Evolutionary conservation across 2,888 invertebrate species (phyloP), one percentile per base, ranked within the genome.

Genomic region (Omphaloscelis lunosa): DNA sequence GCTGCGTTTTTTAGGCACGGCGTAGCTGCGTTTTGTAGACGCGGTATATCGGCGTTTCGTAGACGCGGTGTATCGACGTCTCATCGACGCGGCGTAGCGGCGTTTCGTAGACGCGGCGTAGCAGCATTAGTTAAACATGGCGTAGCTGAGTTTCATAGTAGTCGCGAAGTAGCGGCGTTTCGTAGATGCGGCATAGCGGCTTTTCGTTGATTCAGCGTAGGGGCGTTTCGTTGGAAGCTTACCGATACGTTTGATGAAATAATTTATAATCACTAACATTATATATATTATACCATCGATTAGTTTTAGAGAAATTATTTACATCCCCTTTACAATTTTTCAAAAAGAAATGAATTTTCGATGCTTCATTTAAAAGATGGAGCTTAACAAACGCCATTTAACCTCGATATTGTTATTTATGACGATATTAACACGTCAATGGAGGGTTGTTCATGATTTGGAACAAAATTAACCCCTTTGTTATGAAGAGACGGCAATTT

Each of bases 401-500:
- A 81, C 85, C 84, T 80, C 86, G 86, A 86, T 89, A 86, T 85
- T 80, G 90, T 93, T 91, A 93, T 95, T 94, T 92, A 93, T 93
- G 89, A 93, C 91, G 79, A 91, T 93, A 95, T 96, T 95, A 95
- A 95, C 95, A 94, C 95, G 94, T 95, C 94, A 94, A 89, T 89
- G 81, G 87, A 91, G 93, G 93, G 92, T 92, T 90, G 82, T 88
- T 84, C 81, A 87, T 90, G 92, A 92, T 93, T 93, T 88, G 86
- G 88, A 89, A 87, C 90, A 80, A 93, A 93, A 93, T 91, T 91
- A 92, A 93, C 94, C 95, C 94, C 91, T 93, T 93, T 92, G 92
- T 92, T 92, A 90, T 82, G 88, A 90, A 88, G 80, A 87, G 88
- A 87, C 88, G 90, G 90, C 88, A 92, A 93, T 94, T 93, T 89